These are phyloP conservation scores for Conger conger DNA, from an alignment of 2,113 vertebrate genomes.

Conservation along the genomic window DNA sequence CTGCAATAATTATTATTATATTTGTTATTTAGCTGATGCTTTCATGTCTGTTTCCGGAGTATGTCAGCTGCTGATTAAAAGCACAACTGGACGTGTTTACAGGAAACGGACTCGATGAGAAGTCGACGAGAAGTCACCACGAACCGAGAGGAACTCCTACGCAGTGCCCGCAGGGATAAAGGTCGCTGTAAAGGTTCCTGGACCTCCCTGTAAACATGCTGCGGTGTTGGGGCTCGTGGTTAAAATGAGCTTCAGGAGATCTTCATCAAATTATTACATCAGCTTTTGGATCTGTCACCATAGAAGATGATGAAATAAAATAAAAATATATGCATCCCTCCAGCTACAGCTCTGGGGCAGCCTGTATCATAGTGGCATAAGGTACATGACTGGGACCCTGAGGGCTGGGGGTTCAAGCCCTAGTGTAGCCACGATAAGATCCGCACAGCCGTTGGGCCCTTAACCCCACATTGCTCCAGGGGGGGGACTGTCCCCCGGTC, in stretches of 20 bases:
- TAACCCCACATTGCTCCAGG: too few relatives aligned
- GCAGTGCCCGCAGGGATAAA: neutral
- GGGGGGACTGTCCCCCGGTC: too few relatives aligned
- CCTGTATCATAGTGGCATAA: too few relatives aligned
- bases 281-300: neutral
- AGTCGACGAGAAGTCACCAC: neutral
- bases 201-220: neutral
- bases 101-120: conserved; percentile 14
- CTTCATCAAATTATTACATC: neutral
- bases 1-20: neutral
- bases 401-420: too few relatives aligned
- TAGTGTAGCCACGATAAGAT: too few relatives aligned
- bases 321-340: too few relatives aligned
- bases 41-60: neutral
- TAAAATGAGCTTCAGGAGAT: conserved; percentile 3
- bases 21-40: too few relatives aligned
- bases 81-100: conserved; percentile 21
- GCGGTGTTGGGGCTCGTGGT: neutral
- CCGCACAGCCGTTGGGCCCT: too few relatives aligned
- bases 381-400: too few relatives aligned
- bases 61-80: conserved; percentile 2
- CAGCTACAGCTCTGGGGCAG: too few relatives aligned
- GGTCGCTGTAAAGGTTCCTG: conserved; percentile 15
- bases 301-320: neutral
- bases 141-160: neutral